Evolutionary conservation across 23 tunicate species (phyloP).

Genomic region (Corella eumyota): DNA sequence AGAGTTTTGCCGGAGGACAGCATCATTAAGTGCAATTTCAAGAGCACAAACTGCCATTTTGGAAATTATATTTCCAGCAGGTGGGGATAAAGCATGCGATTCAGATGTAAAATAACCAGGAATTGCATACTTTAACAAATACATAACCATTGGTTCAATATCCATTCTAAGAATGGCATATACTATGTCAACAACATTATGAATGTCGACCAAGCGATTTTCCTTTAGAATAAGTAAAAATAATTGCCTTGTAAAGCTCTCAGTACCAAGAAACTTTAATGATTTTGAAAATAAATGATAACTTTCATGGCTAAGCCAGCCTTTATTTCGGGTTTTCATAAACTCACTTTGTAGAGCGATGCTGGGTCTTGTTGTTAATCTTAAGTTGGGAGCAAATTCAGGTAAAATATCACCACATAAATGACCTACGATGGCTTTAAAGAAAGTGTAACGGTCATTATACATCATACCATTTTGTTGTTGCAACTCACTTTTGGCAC

Average conservation of each 20-base stretch:
- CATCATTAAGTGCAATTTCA: slow-evolving; percentile 46
- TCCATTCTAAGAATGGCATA: slow-evolving; percentile 35
- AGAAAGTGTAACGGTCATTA: slow-evolving; percentile 20
- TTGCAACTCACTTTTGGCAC: slow-evolving; percentile 12
- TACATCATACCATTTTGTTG: slow-evolving; percentile 9
- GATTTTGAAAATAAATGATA: slow-evolving; percentile 10
- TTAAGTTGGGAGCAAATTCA: no score
- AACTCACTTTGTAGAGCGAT: slow-evolving; percentile 11
- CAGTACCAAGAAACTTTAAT: slow-evolving; percentile 18
- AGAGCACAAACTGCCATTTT: slow-evolving; percentile 48
- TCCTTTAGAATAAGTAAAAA: slow-evolving; percentile 25
- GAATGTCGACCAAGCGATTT: slow-evolving; percentile 13
- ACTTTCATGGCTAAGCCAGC: slow-evolving; percentile 22
- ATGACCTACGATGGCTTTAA: slow-evolving; percentile 3
- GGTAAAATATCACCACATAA: slow-evolving; percentile 21
- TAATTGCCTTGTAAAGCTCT: slow-evolving; percentile 26
- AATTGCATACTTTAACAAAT: slow-evolving; percentile 38
- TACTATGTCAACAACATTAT: slow-evolving; percentile 28
- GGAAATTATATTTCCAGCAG: slow-evolving; percentile 37
- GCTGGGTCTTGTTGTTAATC: not conserved
- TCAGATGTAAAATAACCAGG: slow-evolving; percentile 22
- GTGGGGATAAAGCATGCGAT: slow-evolving; percentile 24
- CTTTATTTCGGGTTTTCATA: slow-evolving; percentile 2
- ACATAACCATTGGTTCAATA: slow-evolving; percentile 29
- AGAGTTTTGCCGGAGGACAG: slow-evolving; percentile 31